These are phyloP conservation scores for Muschampia staudingeri DNA, from an alignment of 2,888 invertebrate species.

Conservation along the genomic window DNA sequence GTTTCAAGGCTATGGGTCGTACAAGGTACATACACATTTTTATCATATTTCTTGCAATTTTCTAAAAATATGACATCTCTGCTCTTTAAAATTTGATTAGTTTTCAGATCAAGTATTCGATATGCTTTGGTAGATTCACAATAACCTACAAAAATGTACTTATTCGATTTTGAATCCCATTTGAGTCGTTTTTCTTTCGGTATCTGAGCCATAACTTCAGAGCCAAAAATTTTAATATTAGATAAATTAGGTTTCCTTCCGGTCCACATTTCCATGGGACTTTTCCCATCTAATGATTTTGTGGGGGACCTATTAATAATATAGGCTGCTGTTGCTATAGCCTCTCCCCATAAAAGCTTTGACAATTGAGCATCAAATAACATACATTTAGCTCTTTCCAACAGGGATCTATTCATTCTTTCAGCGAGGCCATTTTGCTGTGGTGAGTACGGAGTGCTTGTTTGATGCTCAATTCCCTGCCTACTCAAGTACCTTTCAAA, in stretches of 20 bases:
- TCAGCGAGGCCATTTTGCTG: slow-evolving; percentile 74
- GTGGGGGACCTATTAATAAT: slow-evolving; percentile 27
- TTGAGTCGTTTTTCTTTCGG: slow-evolving; percentile 7
- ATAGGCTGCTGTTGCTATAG: slow-evolving; percentile 24
- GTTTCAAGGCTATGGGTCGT: not conserved
- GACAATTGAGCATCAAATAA: slow-evolving; percentile 6
- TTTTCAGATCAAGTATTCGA: not conserved
- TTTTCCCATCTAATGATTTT: not conserved
- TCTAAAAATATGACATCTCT: not conserved
- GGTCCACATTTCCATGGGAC: not conserved
- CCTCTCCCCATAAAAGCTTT: slow-evolving; percentile 28
- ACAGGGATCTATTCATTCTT: slow-evolving; percentile 63
- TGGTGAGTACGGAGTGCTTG: slow-evolving; percentile 69
- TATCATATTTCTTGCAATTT: not conserved
- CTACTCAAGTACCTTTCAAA: slow-evolving; percentile 32
- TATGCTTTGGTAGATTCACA: slow-evolving; percentile 1
- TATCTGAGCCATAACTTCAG: slow-evolving; percentile 9
- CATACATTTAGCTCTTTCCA: slow-evolving; percentile 61
- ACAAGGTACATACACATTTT: not conserved
- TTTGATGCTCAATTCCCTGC: slow-evolving; percentile 70
- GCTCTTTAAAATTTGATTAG: not conserved
- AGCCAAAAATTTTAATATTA: slow-evolving; percentile 4
- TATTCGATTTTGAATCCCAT: not conserved
- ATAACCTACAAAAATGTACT: not conserved
- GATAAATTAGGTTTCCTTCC: slow-evolving; percentile 17